Percentiles rank a stretch among this genome's conserved stretches.
Conservation (phyloP, 1,140 invertebrate species). For the Drosophila elegans region DNA sequence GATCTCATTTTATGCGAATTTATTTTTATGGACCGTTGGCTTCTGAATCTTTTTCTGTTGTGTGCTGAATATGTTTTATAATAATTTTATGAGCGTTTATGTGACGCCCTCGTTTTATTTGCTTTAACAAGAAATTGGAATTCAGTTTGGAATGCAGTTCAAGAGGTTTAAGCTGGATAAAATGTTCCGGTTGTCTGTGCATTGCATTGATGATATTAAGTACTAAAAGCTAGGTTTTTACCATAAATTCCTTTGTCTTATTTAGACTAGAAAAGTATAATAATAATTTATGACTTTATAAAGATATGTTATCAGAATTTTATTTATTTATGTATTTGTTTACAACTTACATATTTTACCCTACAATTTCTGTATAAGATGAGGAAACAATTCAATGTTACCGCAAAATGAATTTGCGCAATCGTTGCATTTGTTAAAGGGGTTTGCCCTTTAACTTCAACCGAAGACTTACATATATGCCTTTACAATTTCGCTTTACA, state of each 20-base stretch:
- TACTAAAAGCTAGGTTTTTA: too few relatives aligned
- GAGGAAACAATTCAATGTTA: background rate
- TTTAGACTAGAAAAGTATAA: too few relatives aligned
- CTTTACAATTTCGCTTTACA: background rate
- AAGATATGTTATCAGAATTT: too few relatives aligned
- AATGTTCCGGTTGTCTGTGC: too few relatives aligned
- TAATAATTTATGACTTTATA: too few relatives aligned
- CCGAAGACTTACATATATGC: background rate
- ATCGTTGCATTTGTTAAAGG: background rate
- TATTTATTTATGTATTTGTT: too few relatives aligned
- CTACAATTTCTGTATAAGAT: background rate
- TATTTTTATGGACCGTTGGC: constrained; percentile 51
- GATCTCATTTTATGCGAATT: constrained; percentile 47
- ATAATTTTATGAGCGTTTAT: constrained; percentile 42
- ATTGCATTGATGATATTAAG: too few relatives aligned
- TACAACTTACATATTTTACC: too few relatives aligned
- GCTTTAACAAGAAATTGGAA: constrained; percentile 10
- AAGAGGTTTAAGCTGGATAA: background rate
- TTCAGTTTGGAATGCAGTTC: constrained; percentile 13
- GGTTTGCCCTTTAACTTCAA: background rate
- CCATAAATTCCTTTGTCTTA: too few relatives aligned
- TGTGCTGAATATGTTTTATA: constrained; percentile 45
- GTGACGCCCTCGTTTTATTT: constrained; percentile 20
- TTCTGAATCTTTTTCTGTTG: constrained; percentile 34
- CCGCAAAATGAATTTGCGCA: background rate